phyloP scores from a whole-genome alignment of 2,888 invertebrate genomes.

The Euplagia quadripunctaria region DNA sequence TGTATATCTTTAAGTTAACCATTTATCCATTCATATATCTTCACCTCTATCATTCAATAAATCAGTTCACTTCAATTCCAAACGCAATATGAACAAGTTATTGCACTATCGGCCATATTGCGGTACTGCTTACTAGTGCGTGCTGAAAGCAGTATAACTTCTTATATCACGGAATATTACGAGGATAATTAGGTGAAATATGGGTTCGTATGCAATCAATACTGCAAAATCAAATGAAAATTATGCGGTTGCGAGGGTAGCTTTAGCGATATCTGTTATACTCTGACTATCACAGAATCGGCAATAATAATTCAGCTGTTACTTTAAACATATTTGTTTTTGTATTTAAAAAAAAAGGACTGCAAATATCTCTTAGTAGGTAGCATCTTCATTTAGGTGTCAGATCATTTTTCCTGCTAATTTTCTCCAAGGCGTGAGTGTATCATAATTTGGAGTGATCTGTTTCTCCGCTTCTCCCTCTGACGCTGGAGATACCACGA shows the following conservation, averaged over 20 bases:
- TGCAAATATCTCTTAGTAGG: no score
- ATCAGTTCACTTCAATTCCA: constrained; percentile 21
- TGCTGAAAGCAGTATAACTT: constrained; percentile 37
- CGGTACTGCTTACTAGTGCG: constrained; percentile 40
- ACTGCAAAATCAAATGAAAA: neutral
- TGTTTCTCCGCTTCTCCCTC: neutral
- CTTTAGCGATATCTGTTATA: neutral
- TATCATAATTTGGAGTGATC: neutral
- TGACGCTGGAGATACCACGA: neutral
- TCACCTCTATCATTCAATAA: constrained; percentile 17
- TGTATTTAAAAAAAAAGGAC: no score
- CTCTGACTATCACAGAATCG: no score
- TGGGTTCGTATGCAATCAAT: constrained; percentile 23
- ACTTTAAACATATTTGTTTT: no score
- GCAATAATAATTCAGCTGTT: no score
- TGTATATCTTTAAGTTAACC: no score
- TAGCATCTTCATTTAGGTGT: no score
- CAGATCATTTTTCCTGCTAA: neutral
- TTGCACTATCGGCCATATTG: constrained; percentile 38
- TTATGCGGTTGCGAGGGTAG: neutral
- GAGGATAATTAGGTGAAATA: constrained; percentile 51
- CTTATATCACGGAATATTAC: constrained; percentile 45
- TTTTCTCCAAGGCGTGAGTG: neutral
- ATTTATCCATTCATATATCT: neutral
- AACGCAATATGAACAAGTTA: constrained; percentile 41